phyloP scores from a whole-genome alignment of 92 coral and sea anemone genomes.

The Palythoa grandiflora region DNA sequence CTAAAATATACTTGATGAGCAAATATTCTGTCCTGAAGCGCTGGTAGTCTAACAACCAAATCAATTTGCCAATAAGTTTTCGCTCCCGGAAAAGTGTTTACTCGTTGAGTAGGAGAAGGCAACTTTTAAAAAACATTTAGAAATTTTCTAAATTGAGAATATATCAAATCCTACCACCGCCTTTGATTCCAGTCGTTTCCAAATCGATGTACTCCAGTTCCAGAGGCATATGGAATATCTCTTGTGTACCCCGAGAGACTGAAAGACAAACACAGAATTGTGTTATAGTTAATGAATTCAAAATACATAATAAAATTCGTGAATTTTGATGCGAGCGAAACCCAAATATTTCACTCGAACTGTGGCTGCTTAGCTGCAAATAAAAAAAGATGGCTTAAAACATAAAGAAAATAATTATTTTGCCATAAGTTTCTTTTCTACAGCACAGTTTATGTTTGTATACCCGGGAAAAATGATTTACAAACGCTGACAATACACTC shows the following conservation, averaged over 20 bases:
- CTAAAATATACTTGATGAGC: conserved; percentile 44
- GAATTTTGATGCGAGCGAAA: conserved; percentile 52
- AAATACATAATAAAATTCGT: conserved; percentile 44
- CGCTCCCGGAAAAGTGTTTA: conserved; percentile 21
- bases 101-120: background rate
- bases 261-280: conserved; percentile 45
- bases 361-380: conserved; percentile 43
- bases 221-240: conserved; percentile 61
- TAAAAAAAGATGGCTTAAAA: background rate
- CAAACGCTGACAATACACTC: background rate
- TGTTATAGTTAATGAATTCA: conserved; percentile 55
- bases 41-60: conserved; percentile 49
- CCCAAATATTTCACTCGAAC: conserved; percentile 33
- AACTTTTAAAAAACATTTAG: background rate
- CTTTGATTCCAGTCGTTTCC: conserved; percentile 85
- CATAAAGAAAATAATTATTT: background rate
- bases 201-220: conserved; percentile 89
- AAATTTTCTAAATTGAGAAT: conserved; percentile 12
- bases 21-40: conserved; percentile 31
- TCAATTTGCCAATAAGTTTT: conserved; percentile 23
- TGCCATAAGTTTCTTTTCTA: background rate
- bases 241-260: conserved; percentile 38
- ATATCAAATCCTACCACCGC: conserved; percentile 66
- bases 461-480: background rate
- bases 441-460: background rate